These are phyloP conservation scores for Pteruthius melanotis DNA, from an alignment of 2,113 vertebrate species.

Conservation along the genomic window DNA sequence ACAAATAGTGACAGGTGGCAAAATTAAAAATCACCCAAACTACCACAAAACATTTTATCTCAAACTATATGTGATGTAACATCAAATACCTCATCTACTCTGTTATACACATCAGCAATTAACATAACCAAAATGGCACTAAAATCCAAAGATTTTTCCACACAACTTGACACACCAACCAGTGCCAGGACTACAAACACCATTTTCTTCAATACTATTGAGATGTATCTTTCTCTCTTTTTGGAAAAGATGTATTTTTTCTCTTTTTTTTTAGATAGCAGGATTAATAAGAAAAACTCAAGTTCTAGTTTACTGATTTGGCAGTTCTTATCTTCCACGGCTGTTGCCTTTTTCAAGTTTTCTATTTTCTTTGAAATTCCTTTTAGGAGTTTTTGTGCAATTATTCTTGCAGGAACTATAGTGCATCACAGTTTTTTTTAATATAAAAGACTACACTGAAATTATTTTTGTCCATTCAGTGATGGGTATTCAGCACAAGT, in stretches of 20 bases:
- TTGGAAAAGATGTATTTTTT: not conserved
- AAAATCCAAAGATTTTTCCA: not conserved
- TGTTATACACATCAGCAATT: not conserved
- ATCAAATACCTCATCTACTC: not conserved
- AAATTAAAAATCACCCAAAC: constrained; percentile 2
- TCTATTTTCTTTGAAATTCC: not conserved
- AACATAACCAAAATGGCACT: not conserved
- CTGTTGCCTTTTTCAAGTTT: not conserved
- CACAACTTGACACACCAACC: not conserved
- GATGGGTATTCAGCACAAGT: not conserved
- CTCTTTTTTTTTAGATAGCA: not conserved
- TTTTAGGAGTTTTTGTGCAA: not conserved
- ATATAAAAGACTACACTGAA: not conserved
- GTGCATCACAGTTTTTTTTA: not conserved
- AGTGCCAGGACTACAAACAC: not conserved
- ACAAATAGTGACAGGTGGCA: not conserved
- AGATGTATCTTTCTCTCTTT: not conserved
- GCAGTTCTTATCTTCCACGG: not conserved
- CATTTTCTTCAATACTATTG: not conserved
- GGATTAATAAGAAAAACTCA: not conserved
- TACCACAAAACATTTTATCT: not conserved
- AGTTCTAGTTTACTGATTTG: not conserved
- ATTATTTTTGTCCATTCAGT: not conserved
- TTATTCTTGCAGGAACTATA: not conserved
- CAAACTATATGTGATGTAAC: not conserved